Conservation (phyloP, 2,797 vertebrate species). For the Miichthys miiuy region DNA sequence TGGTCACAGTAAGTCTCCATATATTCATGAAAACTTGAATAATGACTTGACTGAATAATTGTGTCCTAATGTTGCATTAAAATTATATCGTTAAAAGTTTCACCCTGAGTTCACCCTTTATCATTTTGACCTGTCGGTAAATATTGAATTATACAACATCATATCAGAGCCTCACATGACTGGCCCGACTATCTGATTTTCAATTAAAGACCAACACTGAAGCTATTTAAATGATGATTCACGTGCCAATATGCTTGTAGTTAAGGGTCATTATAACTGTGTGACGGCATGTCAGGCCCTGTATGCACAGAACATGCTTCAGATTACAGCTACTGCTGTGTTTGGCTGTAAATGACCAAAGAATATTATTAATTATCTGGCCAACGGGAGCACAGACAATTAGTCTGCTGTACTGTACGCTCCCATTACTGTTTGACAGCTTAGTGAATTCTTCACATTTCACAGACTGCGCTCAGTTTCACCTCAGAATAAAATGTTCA, state of each 20-base stretch:
- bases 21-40: background rate
- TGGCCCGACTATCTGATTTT: background rate
- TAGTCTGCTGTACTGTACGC: background rate
- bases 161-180: slow-evolving; percentile 5
- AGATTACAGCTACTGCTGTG: slow-evolving; percentile 2
- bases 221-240: background rate
- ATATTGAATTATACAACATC: background rate
- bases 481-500: background rate
- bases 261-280: slow-evolving; percentile 16
- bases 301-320: slow-evolving; percentile 17
- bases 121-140: background rate
- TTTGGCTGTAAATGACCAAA: slow-evolving; percentile 5
- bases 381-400: slow-evolving; percentile 12
- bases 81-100: background rate
- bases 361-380: background rate
- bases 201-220: slow-evolving; percentile 7
- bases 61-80: background rate
- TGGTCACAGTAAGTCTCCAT: background rate
- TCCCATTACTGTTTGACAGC: slow-evolving; percentile 24
- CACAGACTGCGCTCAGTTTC: background rate
- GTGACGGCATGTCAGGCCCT: slow-evolving; percentile 27
- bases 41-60: too few species aligned
- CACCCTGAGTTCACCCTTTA: background rate
- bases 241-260: slow-evolving; percentile 1
- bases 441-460: slow-evolving; percentile 18